Evolutionary conservation across 2,888 invertebrate species (phyloP).

Genomic region (Zootermopsis nevadensis): DNA sequence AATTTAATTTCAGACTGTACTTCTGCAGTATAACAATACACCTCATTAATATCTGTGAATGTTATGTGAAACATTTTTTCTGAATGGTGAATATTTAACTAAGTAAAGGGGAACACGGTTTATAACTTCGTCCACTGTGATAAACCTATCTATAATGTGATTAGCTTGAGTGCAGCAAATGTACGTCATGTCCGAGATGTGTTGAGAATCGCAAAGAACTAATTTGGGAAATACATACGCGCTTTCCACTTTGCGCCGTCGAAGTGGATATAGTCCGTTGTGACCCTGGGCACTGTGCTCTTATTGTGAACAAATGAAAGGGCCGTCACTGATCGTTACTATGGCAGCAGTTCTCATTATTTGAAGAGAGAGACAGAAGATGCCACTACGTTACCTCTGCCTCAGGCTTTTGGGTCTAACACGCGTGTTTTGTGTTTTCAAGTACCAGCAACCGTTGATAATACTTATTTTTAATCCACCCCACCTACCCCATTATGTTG

Average conservation of each 20-base stretch:
- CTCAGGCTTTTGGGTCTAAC: conserved; percentile 4
- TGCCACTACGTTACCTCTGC: conserved; percentile 1
- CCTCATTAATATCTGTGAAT: no score
- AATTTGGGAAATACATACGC: no score
- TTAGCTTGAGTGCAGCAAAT: no score
- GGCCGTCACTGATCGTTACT: conserved; percentile 23
- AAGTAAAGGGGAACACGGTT: no score
- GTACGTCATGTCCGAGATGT: no score
- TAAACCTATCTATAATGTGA: no score
- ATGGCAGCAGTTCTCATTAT: conserved; percentile 16
- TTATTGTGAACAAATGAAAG: conserved; percentile 6
- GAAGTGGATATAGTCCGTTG: not conserved
- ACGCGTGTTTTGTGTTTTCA: conserved; percentile 25
- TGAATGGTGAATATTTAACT: no score
- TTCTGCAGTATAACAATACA: no score
- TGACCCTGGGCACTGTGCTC: not conserved
- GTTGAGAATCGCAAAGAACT: no score
- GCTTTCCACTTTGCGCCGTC: not conserved
- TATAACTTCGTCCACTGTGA: no score
- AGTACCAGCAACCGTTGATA: conserved; percentile 9
- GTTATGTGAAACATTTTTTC: no score
- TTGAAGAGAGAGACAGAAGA: not conserved
- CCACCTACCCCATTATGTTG: not conserved
- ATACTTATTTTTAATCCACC: conserved; percentile 19
- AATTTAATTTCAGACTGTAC: no score